Base-by-base conservation (phyloP, 2,797 vertebrate species). In the Buphagus erythrorhynchus region DNA sequence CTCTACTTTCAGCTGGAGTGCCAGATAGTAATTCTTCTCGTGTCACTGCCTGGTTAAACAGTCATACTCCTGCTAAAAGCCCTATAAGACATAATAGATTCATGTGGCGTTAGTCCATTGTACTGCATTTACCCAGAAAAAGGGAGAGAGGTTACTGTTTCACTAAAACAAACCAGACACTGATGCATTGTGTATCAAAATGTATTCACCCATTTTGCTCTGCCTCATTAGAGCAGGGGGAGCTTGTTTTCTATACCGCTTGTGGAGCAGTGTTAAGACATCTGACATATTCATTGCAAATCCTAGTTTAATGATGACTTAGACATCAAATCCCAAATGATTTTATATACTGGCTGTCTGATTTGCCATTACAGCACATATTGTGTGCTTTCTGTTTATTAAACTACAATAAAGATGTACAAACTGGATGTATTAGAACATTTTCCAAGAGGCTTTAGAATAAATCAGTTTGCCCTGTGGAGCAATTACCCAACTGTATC, bases 41-140 rank as follows among this genome's bases (percentile, higher is more conserved):
- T 98, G 98, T 98, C 98, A 98, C 97, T 97, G 98, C 97, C 97
- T 98, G 98, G 98, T 98, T 98, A 98, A 98, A 98, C 98, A 98
- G 98, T 98, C 97, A 98, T 97, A 98, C 93, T 97, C 95, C 92
- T 0, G 24, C 97, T 98, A 97, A 98, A 98, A 98, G 97, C 97
- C 95, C 96, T 93, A 89, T 91, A 97, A 97, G 97, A 97, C 97
- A 98, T 97, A 98, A 98, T 98, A 97, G 98, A 98, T 98, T 98
- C 98, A 98, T 98, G 98, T 94, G 97, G 98, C 75, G 94, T 97
- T 97, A 81, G 94, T 94, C 97, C 95, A 98, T 98, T 98, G 97
- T 98, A 94, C 95, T 96, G 94, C 95, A 86, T 98, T 98, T 98
- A 98, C 97, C 95, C 97, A 97, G 95, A 92, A 96, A 98, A 97